These are phyloP conservation scores for Poecilia velifera DNA, from an alignment of 2,797 vertebrate species.

Conservation along the genomic window DNA sequence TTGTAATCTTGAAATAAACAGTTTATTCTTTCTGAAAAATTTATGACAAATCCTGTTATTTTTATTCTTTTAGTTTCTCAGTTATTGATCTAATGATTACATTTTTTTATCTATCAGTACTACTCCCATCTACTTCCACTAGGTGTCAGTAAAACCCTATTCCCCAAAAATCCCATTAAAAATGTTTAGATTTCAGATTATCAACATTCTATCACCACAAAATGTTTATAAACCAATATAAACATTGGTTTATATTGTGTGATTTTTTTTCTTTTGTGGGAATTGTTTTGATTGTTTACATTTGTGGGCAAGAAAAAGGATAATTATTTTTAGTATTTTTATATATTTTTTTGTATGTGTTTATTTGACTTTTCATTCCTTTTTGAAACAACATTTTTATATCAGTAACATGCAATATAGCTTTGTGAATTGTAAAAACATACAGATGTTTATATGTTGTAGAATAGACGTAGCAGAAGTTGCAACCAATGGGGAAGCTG, in stretches of 20 bases:
- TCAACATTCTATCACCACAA: neutral
- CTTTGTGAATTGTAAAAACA: neutral
- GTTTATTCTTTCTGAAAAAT: neutral
- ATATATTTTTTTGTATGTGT: neutral
- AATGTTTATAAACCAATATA: too few relatives aligned
- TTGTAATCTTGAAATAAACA: neutral
- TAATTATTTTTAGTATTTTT: neutral
- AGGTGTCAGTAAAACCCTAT: slow-evolving; percentile 8
- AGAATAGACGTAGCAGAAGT: neutral
- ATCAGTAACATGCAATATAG: neutral
- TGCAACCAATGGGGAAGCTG: slow-evolving; percentile 50
- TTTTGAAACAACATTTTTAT: neutral
- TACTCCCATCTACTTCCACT: neutral
- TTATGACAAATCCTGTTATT: neutral
- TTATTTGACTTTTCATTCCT: neutral
- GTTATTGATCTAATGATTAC: neutral
- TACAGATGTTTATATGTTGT: neutral
- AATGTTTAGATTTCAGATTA: neutral
- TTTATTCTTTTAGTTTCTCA: neutral
- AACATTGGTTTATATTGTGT: neutral
- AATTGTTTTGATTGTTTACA: neutral
- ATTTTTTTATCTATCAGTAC: neutral
- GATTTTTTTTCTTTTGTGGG: neutral
- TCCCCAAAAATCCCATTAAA: too few relatives aligned
- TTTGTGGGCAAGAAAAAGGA: neutral